A percentile compares a stretch with the other conserved stretches of the same genome.
These are phyloP conservation scores for Clamator glandarius DNA, from an alignment of 2,797 vertebrate species.

Conservation along the genomic window DNA sequence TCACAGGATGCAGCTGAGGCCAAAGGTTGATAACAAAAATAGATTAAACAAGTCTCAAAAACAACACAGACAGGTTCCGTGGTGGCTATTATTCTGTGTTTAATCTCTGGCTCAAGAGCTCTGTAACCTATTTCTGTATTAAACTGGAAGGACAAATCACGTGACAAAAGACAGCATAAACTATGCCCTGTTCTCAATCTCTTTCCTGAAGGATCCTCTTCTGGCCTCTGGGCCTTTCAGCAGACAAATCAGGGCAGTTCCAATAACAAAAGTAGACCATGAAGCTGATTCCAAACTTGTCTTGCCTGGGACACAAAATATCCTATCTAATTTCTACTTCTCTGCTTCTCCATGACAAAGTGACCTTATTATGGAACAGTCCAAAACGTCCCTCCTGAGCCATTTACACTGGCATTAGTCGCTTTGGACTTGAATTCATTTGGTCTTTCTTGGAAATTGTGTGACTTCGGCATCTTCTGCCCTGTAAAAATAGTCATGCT, in stretches of 20 bases:
- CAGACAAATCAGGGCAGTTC: not conserved
- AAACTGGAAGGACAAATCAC: not conserved
- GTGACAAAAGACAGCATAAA: not conserved
- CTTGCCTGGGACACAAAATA: not conserved
- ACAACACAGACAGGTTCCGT: not conserved
- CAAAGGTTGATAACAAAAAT: not conserved
- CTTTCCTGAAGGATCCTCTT: not conserved
- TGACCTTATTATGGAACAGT: not conserved
- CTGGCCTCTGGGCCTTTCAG: not conserved
- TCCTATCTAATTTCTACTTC: not conserved
- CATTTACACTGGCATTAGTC: not conserved
- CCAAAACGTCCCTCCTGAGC: not conserved
- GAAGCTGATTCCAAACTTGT: not conserved
- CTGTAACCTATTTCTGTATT: not conserved
- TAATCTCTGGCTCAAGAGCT: not conserved
- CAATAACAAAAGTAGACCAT: not conserved
- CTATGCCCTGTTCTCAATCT: not conserved
- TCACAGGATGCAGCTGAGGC: not conserved
- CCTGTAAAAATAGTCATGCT: not conserved
- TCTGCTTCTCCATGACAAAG: not conserved
- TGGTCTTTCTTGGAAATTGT: not conserved
- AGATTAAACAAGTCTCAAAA: not conserved
- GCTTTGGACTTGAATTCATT: not conserved
- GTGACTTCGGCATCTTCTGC: not conserved
- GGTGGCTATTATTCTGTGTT: not conserved